A percentile compares a stretch with the other conserved stretches of the same genome.
These are phyloP conservation scores for Holacanthella duospinosa DNA, from an alignment of 2,888 invertebrate species.

Conservation along the genomic window DNA sequence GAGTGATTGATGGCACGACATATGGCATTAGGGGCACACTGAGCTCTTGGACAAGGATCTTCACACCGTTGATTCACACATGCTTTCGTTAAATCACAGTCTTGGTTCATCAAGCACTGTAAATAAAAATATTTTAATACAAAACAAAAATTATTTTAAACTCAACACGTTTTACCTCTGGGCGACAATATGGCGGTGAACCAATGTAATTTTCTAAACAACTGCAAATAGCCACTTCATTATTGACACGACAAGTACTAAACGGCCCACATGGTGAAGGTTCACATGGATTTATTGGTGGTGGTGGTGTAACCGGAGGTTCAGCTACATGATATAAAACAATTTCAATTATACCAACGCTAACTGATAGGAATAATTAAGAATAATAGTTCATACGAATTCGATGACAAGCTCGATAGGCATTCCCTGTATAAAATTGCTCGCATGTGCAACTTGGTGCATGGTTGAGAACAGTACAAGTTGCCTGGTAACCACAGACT, in stretches of 20 bases:
- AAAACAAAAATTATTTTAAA: neutral
- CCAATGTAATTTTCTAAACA: constrained; percentile 44
- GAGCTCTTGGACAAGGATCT: constrained; percentile 47
- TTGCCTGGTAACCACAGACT: constrained; percentile 53
- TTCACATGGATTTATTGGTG: constrained; percentile 37
- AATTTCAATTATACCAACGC: too few relatives aligned
- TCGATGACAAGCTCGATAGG: constrained; percentile 49
- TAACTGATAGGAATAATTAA: too few relatives aligned
- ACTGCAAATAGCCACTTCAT: constrained; percentile 57
- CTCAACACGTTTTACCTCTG: constrained; percentile 28
- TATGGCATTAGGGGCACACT: constrained; percentile 57
- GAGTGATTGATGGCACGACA: constrained; percentile 55
- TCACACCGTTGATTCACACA: constrained; percentile 40
- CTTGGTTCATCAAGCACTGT: constrained; percentile 38
- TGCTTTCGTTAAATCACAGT: constrained; percentile 39
- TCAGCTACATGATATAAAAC: neutral
- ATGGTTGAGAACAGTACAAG: constrained; percentile 61
- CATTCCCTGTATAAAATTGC: constrained; percentile 50
- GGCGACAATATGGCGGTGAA: constrained; percentile 39
- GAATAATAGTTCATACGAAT: too few relatives aligned
- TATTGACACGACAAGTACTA: constrained; percentile 48
- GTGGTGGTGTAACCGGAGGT: neutral
- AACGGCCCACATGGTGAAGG: constrained; percentile 59
- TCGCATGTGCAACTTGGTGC: constrained; percentile 60
- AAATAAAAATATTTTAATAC: neutral